Evolutionary conservation across 1,140 invertebrate species (phyloP).

Genomic region (Drosophila orena): DNA sequence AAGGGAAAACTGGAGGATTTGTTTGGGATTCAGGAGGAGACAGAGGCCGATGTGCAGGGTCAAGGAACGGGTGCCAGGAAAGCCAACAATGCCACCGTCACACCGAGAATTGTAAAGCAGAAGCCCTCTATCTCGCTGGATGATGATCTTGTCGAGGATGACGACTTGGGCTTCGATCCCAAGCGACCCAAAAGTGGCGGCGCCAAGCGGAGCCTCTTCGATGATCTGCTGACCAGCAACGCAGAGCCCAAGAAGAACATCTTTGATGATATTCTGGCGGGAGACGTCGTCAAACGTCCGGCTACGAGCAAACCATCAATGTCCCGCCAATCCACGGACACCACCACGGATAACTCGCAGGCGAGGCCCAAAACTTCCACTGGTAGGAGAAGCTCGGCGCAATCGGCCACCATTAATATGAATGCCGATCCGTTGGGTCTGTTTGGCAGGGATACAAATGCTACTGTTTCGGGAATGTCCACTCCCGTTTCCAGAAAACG

Average conservation of each 20-base stretch:
- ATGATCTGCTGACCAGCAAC: constrained; percentile 53
- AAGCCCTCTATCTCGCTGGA: constrained; percentile 70
- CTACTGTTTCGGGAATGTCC: constrained; percentile 67
- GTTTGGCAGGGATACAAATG: constrained; percentile 64
- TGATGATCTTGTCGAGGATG: constrained; percentile 66
- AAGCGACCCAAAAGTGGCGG: constrained; percentile 73
- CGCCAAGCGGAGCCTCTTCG: constrained; percentile 52
- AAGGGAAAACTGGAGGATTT: constrained; percentile 77
- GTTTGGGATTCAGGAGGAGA: constrained; percentile 81
- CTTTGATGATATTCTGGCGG: constrained; percentile 60
- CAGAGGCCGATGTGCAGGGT: constrained; percentile 53
- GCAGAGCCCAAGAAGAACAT: constrained; percentile 67
- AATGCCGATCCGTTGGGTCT: constrained; percentile 74
- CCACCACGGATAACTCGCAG: constrained; percentile 74
- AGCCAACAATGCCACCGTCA: constrained; percentile 50
- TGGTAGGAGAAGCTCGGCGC: constrained; percentile 68
- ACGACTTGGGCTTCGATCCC: constrained; percentile 84
- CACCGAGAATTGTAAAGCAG: constrained; percentile 71
- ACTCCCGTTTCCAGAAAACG: constrained; percentile 68
- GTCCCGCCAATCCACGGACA: constrained; percentile 81
- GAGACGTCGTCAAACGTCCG: constrained; percentile 51
- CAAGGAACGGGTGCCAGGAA: constrained; percentile 9
- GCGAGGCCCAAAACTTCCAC: constrained; percentile 72
- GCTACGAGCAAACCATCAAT: constrained; percentile 62
- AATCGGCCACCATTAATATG: constrained; percentile 56